Evolutionary conservation across 2,888 invertebrate species (phyloP), one percentile per base, ranked within the genome.

Genomic region (Digitonthophagus gazella): DNA sequence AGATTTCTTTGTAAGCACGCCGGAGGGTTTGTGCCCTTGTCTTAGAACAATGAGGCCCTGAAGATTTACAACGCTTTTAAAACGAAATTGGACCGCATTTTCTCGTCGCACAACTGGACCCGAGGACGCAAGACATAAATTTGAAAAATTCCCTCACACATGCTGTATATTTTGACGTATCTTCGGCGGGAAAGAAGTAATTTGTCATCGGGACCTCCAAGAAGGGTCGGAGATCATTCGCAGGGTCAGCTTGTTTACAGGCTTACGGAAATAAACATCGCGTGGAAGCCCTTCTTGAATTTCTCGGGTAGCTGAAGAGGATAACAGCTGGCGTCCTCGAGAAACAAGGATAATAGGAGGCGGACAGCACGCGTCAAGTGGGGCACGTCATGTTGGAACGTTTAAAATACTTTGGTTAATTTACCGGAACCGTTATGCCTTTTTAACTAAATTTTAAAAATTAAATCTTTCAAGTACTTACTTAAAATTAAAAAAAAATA

Each of bases 11-110:
- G 65, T 58, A 64, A 74, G 76, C 77, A 78, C 77, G 78, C 74
- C 75, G 72, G 73, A 64, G 65, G 56, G 69, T 73, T 72, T 70
- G 72, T 70, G 71, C 68, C 67, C 73, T 65, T 71, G 74, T 75
- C 79, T 76, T 74, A 82, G 82, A 78, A 77, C 76, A 78, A 79
- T 78, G 72, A 72, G 65, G 55, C 63, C 70, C 68, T 74, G 73
- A 77, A 76, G 76, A 79, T 78, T 79, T 80, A 78, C 78, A 75
- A 74, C 76, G 72, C 77, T 72, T 77, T 79, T 78, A 78, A 79
- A 79, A 78, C 76, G 77, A 78, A 79, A 78, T 78, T 79, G 78
- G 78, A 67, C 69, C 58, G 71, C 64, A 20, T 66, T 67, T 66
- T 69, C 71, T 65, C 71, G 61, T 67, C 71, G 71, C n/a, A n/a